Percentiles rank a stretch among this genome's conserved stretches.
Conservation (phyloP, 2,113 vertebrate genomes). For the Sorex fumeus region DNA sequence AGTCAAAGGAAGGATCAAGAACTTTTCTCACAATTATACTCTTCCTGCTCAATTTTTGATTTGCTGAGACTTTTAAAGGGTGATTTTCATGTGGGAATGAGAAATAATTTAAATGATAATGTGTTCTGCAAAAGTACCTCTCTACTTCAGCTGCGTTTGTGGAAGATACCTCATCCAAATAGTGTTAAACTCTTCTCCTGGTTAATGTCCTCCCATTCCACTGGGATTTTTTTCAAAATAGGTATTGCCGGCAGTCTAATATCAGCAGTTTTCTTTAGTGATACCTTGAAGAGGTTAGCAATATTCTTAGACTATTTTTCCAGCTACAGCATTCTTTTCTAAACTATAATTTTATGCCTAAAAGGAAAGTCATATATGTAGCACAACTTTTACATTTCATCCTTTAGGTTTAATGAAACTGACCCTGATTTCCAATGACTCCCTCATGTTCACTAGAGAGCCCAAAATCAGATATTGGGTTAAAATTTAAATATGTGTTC, state of each 20-base stretch:
- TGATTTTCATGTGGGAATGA: slow-evolving; percentile 34
- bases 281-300: background rate
- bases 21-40: slow-evolving; percentile 60
- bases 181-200: background rate
- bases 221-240: background rate
- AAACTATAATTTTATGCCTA: background rate
- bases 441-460: background rate
- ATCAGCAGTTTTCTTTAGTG: background rate
- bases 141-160: background rate
- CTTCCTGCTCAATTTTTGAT: slow-evolving; percentile 55
- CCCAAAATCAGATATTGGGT: background rate
- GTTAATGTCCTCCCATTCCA: background rate
- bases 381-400: background rate
- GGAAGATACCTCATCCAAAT: slow-evolving; percentile 11
- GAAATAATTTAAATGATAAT: slow-evolving; percentile 73
- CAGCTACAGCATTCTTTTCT: background rate
- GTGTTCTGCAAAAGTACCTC: background rate
- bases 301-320: slow-evolving; percentile 35
- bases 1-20: slow-evolving; percentile 59
- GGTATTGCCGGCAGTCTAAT: background rate
- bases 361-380: background rate
- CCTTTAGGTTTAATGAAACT: background rate
- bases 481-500: background rate
- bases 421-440: background rate
- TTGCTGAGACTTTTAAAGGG: slow-evolving; percentile 31